Percentiles rank a stretch among this genome's conserved stretches.
Evolutionary conservation across 1,140 invertebrate genomes (phyloP).

Genomic region (Goniozus legneri): DNA sequence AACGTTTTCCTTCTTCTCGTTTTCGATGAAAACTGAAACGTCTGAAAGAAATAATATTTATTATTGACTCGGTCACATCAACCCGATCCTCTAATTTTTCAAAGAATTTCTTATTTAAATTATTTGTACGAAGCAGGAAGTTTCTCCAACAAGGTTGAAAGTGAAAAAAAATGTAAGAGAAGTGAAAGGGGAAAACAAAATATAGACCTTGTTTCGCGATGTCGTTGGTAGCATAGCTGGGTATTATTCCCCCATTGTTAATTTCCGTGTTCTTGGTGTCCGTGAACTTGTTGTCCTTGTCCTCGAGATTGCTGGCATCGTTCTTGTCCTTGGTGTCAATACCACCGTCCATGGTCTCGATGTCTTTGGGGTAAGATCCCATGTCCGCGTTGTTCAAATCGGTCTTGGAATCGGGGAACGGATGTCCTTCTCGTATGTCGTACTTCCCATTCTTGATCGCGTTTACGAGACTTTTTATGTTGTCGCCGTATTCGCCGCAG

Average conservation of each 20-base stretch:
- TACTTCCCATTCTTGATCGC: constrained; percentile 80
- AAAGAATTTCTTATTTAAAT: no score
- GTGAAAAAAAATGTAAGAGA: no score
- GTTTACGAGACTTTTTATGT: constrained; percentile 76
- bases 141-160: no score
- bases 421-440: constrained; percentile 66
- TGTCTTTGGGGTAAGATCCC: constrained; percentile 27
- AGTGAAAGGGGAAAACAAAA: no score
- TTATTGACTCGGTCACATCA: no score
- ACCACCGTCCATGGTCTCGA: constrained; percentile 38
- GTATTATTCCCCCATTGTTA: constrained; percentile 46
- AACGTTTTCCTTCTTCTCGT: constrained; percentile 64
- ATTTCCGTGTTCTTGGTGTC: constrained; percentile 46
- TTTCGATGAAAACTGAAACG: constrained; percentile 57
- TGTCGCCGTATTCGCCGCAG: constrained; percentile 91
- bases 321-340: constrained; percentile 56
- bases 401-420: constrained; percentile 58
- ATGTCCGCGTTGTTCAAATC: constrained; percentile 62
- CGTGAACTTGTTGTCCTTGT: constrained; percentile 58
- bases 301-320: constrained; percentile 50
- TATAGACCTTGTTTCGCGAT: constrained; percentile 60
- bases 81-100: no score
- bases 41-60: no score
- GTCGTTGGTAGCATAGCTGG: constrained; percentile 63
- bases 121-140: no score